These are phyloP conservation scores for Dione vanillae DNA, from an alignment of 2,888 invertebrate species.

Conservation along the genomic window DNA sequence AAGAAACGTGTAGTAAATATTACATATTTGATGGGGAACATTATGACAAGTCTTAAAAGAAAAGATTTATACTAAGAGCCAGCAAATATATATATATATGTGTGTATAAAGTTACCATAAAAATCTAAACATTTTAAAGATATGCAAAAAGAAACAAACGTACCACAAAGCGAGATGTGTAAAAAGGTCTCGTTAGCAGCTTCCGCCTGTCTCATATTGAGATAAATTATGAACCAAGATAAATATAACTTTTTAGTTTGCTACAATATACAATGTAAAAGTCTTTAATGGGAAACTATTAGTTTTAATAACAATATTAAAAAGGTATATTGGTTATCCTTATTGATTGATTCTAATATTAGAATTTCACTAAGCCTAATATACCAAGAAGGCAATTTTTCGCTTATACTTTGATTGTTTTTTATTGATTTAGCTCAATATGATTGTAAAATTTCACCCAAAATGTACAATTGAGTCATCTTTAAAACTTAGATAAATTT, in stretches of 20 bases:
- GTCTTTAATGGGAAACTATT: not conserved
- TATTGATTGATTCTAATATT: conserved; percentile 24
- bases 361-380: conserved; percentile 16
- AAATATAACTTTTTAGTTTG: conserved; percentile 5
- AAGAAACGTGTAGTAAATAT: too few species aligned
- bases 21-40: not conserved
- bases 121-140: conserved; percentile 35
- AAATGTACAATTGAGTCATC: not conserved
- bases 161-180: conserved; percentile 44
- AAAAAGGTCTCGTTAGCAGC: conserved; percentile 60
- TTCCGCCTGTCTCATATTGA: conserved; percentile 54
- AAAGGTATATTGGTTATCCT: not conserved
- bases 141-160: conserved; percentile 35
- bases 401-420: conserved; percentile 31
- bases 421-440: conserved; percentile 33
- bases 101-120: conserved; percentile 7
- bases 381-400: conserved; percentile 26
- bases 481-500: too few species aligned
- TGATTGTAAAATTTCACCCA: not conserved
- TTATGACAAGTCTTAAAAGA: not conserved
- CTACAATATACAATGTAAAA: not conserved
- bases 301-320: conserved; percentile 9
- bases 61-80: not conserved
- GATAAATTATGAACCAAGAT: conserved; percentile 50
- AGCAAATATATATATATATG: conserved; percentile 20